A percentile compares a stretch with the other conserved stretches of the same genome.
phyloP scores from a whole-genome alignment of 2,113 vertebrate genomes.

The Oncorhynchus nerka region DNA sequence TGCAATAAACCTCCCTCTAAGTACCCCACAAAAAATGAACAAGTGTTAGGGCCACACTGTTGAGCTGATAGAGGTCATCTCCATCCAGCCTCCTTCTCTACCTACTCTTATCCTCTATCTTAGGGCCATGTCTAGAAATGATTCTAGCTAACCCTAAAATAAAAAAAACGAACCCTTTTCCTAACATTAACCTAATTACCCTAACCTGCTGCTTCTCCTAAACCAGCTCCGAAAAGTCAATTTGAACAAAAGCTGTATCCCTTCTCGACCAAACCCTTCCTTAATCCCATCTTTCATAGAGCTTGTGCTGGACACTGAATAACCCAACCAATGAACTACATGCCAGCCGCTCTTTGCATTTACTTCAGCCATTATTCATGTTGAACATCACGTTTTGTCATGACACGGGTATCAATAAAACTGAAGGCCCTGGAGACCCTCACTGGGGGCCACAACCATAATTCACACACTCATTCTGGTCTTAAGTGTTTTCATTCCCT shows the following conservation, averaged over 20 bases:
- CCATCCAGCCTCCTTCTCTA: not conserved
- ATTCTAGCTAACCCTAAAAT: no score
- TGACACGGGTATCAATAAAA: not conserved
- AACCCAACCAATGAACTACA: no score
- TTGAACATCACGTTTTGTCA: slow-evolving; percentile 29
- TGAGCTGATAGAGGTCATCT: no score
- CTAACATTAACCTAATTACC: no score
- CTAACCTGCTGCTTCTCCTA: slow-evolving; percentile 12
- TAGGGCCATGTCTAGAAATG: not conserved
- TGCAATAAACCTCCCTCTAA: no score
- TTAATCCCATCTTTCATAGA: not conserved
- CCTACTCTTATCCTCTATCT: not conserved
- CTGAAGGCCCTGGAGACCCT: slow-evolving; percentile 5
- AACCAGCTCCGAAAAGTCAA: no score
- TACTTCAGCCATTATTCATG: slow-evolving; percentile 1
- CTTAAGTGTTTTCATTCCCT: not conserved
- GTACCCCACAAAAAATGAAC: no score
- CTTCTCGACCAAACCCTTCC: not conserved
- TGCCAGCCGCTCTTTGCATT: not conserved
- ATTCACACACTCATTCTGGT: not conserved
- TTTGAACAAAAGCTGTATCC: no score
- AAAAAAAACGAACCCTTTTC: not conserved
- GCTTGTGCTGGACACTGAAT: not conserved
- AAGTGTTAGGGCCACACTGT: no score
- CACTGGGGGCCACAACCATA: not conserved